Base-by-base conservation (phyloP, 2,888 invertebrate genomes). In the Tryphoninae sp. region DNA sequence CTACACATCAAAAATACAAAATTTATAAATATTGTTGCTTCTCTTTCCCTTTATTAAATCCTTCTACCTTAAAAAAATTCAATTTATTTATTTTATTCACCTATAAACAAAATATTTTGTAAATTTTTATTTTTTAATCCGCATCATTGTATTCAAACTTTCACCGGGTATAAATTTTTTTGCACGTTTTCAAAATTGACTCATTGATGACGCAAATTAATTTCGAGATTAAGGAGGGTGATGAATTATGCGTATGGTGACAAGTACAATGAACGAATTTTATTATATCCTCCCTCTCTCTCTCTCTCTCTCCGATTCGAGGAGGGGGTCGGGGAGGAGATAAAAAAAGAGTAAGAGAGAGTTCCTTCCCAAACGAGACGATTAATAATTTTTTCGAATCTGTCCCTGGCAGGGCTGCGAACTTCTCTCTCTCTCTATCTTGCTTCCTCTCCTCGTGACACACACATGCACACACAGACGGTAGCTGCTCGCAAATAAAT, bases 331-430 rank as follows among this genome's bases (percentile, higher is more conserved):
- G 23, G 23, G 16, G 58, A 51, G 26, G 16, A 68, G 55, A 73
- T 78, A 68, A 72, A 75, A 59, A 78, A 68, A 67, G 76, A 51
- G 69, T 53, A 1, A 19, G 19, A 19, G 58, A 73, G 55, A 65
- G 51, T 78, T 87, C 83, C 84, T 86, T 86, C 83, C 84, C 79
- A 86, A 87, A 86, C 88, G 87, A 86, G 85, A 91, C 91, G 90
- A 92, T 92, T 92, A 91, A 92, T 92, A 92, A 92, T 89, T 76
- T 88, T 89, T 89, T 88, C 86, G 89, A 90, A 91, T 89, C 88
- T 91, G 91, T 91, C 90, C 87, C 89, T 87, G 87, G 86, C 91
- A 90, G 90, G 87, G 86, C 76, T 26, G 49, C 23, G 73, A 64
- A 65, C 6, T 33, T 33, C 33, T 33, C 33, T 33, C 33, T 26